Evolutionary conservation across 2,113 vertebrate genomes (phyloP), one percentile per base, ranked within the genome.

Genomic region (Oryzias javanicus): DNA sequence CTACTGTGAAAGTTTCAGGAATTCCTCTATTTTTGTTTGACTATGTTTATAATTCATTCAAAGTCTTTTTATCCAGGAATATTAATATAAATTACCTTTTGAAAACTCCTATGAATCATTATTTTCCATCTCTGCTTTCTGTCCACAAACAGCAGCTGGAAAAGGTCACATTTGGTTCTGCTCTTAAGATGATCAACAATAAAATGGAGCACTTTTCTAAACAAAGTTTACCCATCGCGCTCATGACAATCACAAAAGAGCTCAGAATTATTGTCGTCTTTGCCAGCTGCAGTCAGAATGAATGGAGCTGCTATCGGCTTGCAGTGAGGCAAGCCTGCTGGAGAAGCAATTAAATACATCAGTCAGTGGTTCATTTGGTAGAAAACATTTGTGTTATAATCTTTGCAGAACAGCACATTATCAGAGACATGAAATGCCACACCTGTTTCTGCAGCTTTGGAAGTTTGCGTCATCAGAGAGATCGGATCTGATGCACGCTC

Each of bases 371-470:
- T n/a, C 40, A 10, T 45, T 44, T 57, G 42, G 10, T 22, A 6
- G 16, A n/a, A 22, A n/a, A n/a, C 7, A 4, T 24, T n/a, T 4
- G 16, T 42, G 18, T 40, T 35, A 10, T n/a, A 29, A 40, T 22
- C 14, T 57, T 45, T 45, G 53, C 35, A 42, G 17, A 8, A 1
- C 2, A 19, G 24, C 17, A 58, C 18, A 12, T 13, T 15, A 19
- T 47, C 10, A 55, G 65, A 73, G 56, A 5, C 25, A 27, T 27
- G 6, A 27, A 27, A 27, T 57, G 62, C 20, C 19, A 68, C 65
- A 80, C 60, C 58, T 74, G 78, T 71, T 64, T 64, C 47, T 55
- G 35, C 41, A 14, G 52, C 55, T 54, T n/a, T 60, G 24, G 3
- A 47, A 48, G 42, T 56, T 49, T 49, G 49, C 25, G 45, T 49